phyloP scores from a whole-genome alignment of 2,113 vertebrate species.

The Ursus arctos region DNA sequence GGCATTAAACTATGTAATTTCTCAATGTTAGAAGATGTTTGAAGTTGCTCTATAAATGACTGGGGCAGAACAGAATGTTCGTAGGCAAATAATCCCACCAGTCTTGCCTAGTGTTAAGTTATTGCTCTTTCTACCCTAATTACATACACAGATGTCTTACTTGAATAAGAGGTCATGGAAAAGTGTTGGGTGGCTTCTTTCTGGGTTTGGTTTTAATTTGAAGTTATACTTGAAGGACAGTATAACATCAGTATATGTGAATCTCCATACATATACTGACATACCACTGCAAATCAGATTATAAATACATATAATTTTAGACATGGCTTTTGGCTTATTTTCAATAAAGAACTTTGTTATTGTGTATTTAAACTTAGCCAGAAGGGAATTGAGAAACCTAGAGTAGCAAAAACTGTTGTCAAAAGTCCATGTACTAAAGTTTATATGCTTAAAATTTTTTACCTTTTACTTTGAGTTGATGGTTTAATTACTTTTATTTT shows the following conservation, averaged over 20 bases:
- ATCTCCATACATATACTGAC: neutral
- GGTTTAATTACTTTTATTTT: neutral
- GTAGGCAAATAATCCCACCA: neutral
- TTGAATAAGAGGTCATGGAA: neutral
- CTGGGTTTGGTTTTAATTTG: slow-evolving; percentile 55
- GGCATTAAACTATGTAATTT: slow-evolving; percentile 5
- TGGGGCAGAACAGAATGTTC: neutral
- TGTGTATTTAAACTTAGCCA: neutral
- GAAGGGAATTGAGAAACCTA: neutral
- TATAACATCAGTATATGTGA: neutral
- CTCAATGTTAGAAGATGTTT: slow-evolving; percentile 18
- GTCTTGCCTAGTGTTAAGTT: neutral
- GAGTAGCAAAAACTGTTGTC: neutral
- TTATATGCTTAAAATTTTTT: neutral
- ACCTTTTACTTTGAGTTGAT: neutral
- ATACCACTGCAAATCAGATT: neutral
- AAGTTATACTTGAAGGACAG: slow-evolving; percentile 30
- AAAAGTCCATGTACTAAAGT: neutral
- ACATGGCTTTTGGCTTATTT: neutral
- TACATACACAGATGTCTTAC: neutral
- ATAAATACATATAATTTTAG: neutral
- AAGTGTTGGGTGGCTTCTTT: neutral
- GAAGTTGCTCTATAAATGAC: neutral
- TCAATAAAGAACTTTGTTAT: slow-evolving; percentile 5
- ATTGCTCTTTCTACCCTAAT: neutral